A percentile compares a stretch with the other conserved stretches of the same genome.
These are phyloP conservation scores for Eueremaeus valkanovi DNA, from an alignment of 2,888 invertebrate genomes.

Conservation along the genomic window DNA sequence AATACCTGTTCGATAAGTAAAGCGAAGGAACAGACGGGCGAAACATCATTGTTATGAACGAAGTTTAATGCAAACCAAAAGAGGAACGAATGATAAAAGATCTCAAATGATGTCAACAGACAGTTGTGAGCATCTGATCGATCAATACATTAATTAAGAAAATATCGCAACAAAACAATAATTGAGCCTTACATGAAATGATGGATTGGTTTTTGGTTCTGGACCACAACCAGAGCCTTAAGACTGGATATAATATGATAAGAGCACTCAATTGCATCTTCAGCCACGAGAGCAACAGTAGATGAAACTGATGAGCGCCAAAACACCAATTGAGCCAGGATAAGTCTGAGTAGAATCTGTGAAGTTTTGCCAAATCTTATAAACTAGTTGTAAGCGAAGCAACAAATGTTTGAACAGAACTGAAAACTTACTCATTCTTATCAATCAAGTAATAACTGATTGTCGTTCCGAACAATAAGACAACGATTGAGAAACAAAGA, in stretches of 20 bases:
- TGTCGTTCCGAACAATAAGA: neutral
- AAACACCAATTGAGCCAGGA: constrained; percentile 16
- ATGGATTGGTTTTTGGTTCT: neutral
- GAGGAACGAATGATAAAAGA: neutral
- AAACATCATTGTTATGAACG: neutral
- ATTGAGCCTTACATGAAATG: neutral
- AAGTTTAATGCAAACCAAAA: neutral
- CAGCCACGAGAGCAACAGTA: neutral
- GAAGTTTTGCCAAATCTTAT: neutral
- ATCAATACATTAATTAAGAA: neutral
- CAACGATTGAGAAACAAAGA: constrained; percentile 9
- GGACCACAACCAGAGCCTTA: neutral
- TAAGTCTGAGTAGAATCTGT: neutral
- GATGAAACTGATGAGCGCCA: neutral
- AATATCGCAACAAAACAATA: neutral
- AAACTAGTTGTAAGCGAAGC: no score
- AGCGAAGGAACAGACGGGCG: constrained; percentile 27
- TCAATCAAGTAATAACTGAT: constrained; percentile 6
- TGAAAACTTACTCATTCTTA: constrained; percentile 3
- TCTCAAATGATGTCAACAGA: neutral
- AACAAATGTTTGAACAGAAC: neutral
- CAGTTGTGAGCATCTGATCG: neutral
- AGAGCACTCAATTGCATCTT: constrained; percentile 27
- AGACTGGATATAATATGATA: neutral
- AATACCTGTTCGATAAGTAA: constrained; percentile 38